Evolutionary conservation across 2,888 invertebrate species (phyloP).

Genomic region (Baccha elongata): DNA sequence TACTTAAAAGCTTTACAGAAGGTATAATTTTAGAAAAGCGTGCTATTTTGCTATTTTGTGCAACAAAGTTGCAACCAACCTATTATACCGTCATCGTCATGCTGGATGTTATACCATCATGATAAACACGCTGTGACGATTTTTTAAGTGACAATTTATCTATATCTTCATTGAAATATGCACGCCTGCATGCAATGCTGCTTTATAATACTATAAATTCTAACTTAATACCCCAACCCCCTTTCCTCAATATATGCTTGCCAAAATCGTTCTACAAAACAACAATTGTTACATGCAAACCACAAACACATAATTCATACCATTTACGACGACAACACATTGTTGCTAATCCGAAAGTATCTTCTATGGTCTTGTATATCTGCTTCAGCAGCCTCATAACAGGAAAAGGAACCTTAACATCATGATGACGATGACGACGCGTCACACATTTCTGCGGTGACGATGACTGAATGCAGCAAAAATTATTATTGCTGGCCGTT

Average conservation of each 20-base stretch:
- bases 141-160: conserved; percentile 54
- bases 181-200: conserved; percentile 62
- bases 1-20: conserved; percentile 15
- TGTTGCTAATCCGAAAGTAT: conserved; percentile 58
- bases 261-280: conserved; percentile 12
- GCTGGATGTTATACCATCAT: conserved; percentile 51
- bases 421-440: conserved; percentile 5
- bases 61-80: conserved; percentile 54
- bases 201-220: conserved; percentile 29
- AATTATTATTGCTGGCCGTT: conserved; percentile 64
- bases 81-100: conserved; percentile 30
- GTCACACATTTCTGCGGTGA: conserved; percentile 59
- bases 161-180: conserved; percentile 18
- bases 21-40: not conserved
- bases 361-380: conserved; percentile 27
- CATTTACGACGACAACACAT: conserved; percentile 69
- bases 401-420: conserved; percentile 2
- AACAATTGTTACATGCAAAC: conserved; percentile 55
- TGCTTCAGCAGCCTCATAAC: conserved; percentile 13
- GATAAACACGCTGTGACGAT: conserved; percentile 58
- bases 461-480: conserved; percentile 61
- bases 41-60: conserved; percentile 21
- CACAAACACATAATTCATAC: conserved; percentile 72
- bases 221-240: conserved; percentile 6
- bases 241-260: not conserved